Conservation (phyloP, 2,113 vertebrate species). For the Ahaetulla prasina region DNA sequence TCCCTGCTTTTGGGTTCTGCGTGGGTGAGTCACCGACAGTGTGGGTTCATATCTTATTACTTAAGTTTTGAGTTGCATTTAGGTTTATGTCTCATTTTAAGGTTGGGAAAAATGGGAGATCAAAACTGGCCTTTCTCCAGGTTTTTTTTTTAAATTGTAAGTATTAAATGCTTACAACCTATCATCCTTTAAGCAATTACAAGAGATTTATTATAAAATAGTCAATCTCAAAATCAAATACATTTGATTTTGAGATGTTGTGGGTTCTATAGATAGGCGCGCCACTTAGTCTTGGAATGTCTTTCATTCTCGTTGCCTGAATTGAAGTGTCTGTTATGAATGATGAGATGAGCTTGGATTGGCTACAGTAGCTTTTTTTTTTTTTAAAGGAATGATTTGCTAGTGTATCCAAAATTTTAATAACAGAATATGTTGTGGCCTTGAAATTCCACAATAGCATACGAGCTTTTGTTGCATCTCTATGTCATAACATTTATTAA, state of each 20-base stretch:
- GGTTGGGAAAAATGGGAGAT: background rate
- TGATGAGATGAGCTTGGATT: background rate
- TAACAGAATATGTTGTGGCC: background rate
- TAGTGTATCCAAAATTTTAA: background rate
- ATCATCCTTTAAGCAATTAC: background rate
- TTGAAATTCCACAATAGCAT: background rate
- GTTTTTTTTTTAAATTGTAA: background rate
- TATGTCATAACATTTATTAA: background rate
- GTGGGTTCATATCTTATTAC: background rate
- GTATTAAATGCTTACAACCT: background rate
- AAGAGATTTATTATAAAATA: background rate
- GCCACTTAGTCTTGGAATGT: background rate
- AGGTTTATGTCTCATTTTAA: background rate
- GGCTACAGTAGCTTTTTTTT: background rate
- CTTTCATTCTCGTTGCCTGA: background rate
- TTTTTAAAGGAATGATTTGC: background rate
- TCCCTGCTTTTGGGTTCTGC: conserved; percentile 21
- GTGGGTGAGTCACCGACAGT: conserved; percentile 10
- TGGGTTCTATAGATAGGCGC: background rate
- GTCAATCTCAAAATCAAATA: background rate
- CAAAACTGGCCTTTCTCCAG: background rate
- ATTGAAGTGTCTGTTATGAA: background rate
- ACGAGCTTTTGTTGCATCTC: background rate
- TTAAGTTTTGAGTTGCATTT: background rate
- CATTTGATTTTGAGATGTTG: background rate